Percentiles rank a stretch among this genome's conserved stretches.
These are phyloP conservation scores for Ceratina calcarata DNA, from an alignment of 1,140 invertebrate species.

Conservation along the genomic window DNA sequence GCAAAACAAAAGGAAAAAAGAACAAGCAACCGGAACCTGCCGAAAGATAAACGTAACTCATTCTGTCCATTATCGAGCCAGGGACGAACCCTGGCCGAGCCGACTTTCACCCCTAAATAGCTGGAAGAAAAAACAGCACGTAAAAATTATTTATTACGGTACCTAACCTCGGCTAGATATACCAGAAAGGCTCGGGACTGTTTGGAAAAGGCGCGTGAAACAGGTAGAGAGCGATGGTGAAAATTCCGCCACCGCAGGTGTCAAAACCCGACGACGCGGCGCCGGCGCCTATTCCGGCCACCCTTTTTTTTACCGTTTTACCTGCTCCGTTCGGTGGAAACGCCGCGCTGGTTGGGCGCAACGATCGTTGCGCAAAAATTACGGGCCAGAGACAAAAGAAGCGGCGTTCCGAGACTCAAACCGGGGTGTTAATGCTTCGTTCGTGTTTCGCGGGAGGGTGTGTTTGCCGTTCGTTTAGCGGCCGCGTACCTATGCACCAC, in stretches of 20 bases:
- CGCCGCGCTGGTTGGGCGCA: conserved; percentile 18
- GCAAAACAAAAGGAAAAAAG: not conserved
- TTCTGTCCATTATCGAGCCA: not conserved
- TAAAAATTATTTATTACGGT: conserved; percentile 6
- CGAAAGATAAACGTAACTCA: not conserved
- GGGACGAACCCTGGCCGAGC: not conserved
- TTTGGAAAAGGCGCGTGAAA: conserved; percentile 34
- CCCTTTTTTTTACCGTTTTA: conserved; percentile 53
- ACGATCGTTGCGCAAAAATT: conserved; percentile 71
- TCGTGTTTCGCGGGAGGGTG: not conserved
- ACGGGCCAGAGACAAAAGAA: conserved; percentile 53
- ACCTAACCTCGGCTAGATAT: not conserved
- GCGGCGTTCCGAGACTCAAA: conserved; percentile 10
- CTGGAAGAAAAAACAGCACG: not conserved
- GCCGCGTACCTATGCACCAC: not conserved
- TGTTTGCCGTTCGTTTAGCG: conserved; percentile 40
- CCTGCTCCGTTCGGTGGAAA: conserved; percentile 36
- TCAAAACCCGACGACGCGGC: conserved; percentile 31
- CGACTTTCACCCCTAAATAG: too few species aligned
- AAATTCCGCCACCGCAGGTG: conserved; percentile 53
- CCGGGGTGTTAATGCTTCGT: conserved; percentile 18
- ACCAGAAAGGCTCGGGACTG: not conserved
- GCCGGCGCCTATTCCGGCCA: conserved; percentile 60
- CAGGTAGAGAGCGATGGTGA: conserved; percentile 39
- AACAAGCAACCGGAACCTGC: not conserved